Percentiles rank a stretch among this genome's conserved stretches.
phyloP scores from a whole-genome alignment of 64 coral and sea anemone genomes.

The Hydrozoanthus tunicans region DNA sequence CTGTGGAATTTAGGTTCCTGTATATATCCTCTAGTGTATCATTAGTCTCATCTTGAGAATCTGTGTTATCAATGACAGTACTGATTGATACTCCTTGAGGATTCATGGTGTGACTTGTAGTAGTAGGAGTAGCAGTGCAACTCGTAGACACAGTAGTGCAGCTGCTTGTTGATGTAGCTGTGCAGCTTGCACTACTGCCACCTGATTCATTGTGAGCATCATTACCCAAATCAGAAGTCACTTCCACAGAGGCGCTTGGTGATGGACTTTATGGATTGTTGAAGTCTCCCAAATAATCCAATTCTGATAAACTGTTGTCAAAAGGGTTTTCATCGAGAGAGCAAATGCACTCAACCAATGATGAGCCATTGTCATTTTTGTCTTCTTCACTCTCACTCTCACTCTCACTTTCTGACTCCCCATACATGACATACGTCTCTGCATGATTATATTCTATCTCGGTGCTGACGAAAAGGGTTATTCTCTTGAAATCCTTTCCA shows the following conservation, averaged over 20 bases:
- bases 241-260: conserved; percentile 20
- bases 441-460: conserved; percentile 16
- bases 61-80: conserved; percentile 15
- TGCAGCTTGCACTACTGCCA: conserved; percentile 6
- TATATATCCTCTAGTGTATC: conserved; percentile 30
- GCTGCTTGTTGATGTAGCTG: conserved; percentile 22
- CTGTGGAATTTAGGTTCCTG: conserved; percentile 34
- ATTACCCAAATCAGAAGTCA: conserved; percentile 17
- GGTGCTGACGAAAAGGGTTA: conserved; percentile 16
- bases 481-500: conserved; percentile 36
- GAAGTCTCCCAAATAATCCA: conserved; percentile 24
- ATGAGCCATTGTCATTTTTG: conserved; percentile 23
- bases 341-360: background rate
- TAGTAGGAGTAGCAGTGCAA: conserved; percentile 22
- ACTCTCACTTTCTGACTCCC: background rate
- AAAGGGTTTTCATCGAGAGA: conserved; percentile 18
- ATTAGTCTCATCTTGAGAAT: conserved; percentile 22
- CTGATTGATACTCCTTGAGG: conserved; percentile 17
- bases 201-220: conserved; percentile 35
- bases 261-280: conserved; percentile 27
- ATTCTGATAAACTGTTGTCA: conserved; percentile 31
- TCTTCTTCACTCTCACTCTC: conserved; percentile 11
- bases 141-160: background rate
- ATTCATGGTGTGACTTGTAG: conserved; percentile 10
- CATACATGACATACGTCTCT: conserved; percentile 10